Base-by-base conservation (phyloP, 2,797 vertebrate genomes). In the Tinamus major region DNA sequence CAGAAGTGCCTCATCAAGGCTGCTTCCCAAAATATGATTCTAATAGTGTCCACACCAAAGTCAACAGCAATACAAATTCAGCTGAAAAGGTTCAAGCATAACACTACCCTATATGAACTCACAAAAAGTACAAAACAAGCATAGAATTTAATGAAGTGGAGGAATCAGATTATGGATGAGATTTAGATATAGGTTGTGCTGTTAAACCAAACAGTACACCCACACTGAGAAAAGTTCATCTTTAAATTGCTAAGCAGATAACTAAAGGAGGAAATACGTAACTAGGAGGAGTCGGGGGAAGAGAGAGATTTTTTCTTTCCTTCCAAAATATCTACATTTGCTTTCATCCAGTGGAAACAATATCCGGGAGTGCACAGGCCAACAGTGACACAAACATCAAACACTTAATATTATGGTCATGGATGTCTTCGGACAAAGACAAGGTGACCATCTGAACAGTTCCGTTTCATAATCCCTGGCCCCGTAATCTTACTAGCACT, bases 201-300 rank as follows among this genome's bases (percentile, higher is more conserved):
- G 44, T 33, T 61, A 42, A 35, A 74, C 16, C 46, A 9, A n/a
- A 13, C 0, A 0, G 51, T 7, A 2, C 9, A 48, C 42, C 19
- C 23, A 37, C 8, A 26, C 31, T 59, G 35, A 81, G 55, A 69
- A 90, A 87, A 75, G 24, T 9, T 55, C 1, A 75, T 9, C 61
- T 74, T 53, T 7, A 61, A 64, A 11, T 7, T 49, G 65, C 53
- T 81, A 35, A 84, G 21, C 33, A 85, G 24, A 10, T 31, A 44
- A 49, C 8, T 51, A 17, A 15, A 68, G 55, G 31, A 63, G 90
- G 4, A 74, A 17, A 24, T 3, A 55, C 0, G 29, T 3, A 76
- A 6, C 17, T 1, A 5, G 27, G 9, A 5, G 21, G 64, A 24
- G 12, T 13, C 4, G 41, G 41, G 41, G 41, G 41, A 41, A 42